Conservation (phyloP, 2,888 invertebrate species). For the Philonicus albiceps region DNA sequence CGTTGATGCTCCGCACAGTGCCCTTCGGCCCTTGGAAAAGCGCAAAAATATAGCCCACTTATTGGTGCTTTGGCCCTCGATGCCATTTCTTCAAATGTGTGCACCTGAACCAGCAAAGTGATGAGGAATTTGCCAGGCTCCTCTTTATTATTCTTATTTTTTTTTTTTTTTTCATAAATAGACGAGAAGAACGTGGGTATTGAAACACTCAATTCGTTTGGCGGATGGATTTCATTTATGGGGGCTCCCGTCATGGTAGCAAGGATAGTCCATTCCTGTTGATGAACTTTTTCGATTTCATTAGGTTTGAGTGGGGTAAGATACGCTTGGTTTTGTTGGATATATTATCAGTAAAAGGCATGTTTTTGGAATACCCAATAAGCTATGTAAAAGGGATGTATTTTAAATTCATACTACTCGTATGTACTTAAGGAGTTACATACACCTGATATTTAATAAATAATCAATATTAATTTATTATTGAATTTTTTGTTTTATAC, state of each 20-base stretch:
- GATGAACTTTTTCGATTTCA: not conserved
- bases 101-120: slow-evolving; percentile 22
- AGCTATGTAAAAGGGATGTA: not conserved
- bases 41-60: not conserved
- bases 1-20: not conserved
- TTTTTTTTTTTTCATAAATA: not conserved
- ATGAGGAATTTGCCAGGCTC: not conserved
- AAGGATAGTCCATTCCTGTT: not conserved
- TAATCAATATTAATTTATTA: no score
- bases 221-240: not conserved
- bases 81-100: slow-evolving; percentile 14
- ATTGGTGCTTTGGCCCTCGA: not conserved
- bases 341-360: not conserved
- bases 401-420: not conserved
- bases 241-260: not conserved
- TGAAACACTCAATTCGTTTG: not conserved
- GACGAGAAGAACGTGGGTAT: not conserved
- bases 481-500: no score
- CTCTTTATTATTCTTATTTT: not conserved
- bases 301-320: not conserved
- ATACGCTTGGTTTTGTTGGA: not conserved
- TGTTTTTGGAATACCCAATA: not conserved
- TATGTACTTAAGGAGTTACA: no score
- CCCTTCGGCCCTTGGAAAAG: not conserved
- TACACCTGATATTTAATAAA: no score